Percentiles rank a stretch among this genome's conserved stretches.
These are phyloP conservation scores for Apamea crenata DNA, from an alignment of 2,888 invertebrate genomes.

Conservation along the genomic window DNA sequence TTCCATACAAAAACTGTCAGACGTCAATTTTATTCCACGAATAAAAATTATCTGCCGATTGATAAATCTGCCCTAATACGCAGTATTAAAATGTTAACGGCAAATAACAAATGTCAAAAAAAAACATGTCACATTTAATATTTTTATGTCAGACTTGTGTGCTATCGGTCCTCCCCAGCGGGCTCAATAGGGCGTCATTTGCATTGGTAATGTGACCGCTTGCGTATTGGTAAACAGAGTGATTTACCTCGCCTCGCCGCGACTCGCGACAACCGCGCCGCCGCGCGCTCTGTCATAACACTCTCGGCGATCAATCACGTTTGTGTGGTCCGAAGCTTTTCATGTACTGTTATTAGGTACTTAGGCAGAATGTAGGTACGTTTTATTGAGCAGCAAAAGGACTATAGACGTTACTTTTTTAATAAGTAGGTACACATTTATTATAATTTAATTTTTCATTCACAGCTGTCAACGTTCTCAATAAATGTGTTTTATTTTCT, in stretches of 20 bases:
- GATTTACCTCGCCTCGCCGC: constrained; percentile 77
- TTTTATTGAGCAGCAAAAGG: constrained; percentile 5
- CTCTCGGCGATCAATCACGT: constrained; percentile 52
- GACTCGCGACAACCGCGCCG: constrained; percentile 50
- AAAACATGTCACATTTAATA: not conserved
- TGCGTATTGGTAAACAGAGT: constrained; percentile 86
- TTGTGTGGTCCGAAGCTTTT: constrained; percentile 57
- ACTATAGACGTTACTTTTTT: not conserved
- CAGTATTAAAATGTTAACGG: not conserved
- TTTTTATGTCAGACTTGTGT: constrained; percentile 31
- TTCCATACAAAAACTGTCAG: too few relatives aligned
- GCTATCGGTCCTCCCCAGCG: constrained; percentile 74
- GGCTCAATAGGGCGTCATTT: constrained; percentile 88
- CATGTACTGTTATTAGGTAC: constrained; percentile 36
- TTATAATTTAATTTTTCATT: not conserved
- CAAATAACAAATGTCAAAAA: not conserved
- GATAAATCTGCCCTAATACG: too few relatives aligned
- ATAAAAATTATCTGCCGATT: too few relatives aligned
- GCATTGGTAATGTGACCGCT: constrained; percentile 87
- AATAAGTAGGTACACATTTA: not conserved
- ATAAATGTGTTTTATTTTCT: not conserved
- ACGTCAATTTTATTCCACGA: too few relatives aligned
- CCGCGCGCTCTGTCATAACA: constrained; percentile 51
- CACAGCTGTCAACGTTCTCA: not conserved
- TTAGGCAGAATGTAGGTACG: constrained; percentile 2